These are phyloP conservation scores for Zoanthus gigantus DNA, from an alignment of 92 coral and sea anemone species.

Conservation along the genomic window DNA sequence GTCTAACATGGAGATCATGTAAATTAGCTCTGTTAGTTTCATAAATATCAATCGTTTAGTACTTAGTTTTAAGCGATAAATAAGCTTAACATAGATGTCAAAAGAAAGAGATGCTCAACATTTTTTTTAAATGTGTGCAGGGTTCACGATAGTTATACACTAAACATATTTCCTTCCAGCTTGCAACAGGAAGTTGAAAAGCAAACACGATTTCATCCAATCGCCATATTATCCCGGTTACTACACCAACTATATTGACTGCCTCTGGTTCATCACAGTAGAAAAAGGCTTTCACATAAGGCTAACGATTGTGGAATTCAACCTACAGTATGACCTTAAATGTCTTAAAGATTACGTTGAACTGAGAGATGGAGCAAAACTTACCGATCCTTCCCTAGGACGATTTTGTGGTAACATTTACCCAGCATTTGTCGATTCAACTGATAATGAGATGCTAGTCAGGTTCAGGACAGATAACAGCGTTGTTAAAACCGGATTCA, in stretches of 20 bases:
- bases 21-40: too few relatives aligned
- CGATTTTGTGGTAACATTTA: slow-evolving; percentile 74
- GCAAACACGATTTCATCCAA: slow-evolving; percentile 59
- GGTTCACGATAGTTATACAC: background rate
- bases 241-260: slow-evolving; percentile 63
- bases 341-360: slow-evolving; percentile 74
- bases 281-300: slow-evolving; percentile 65
- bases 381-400: slow-evolving; percentile 49
- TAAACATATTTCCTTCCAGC: slow-evolving; percentile 22
- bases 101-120: background rate
- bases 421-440: slow-evolving; percentile 65
- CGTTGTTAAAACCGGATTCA: slow-evolving; percentile 65
- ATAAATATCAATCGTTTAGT: too few relatives aligned
- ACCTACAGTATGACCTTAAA: slow-evolving; percentile 56
- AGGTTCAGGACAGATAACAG: slow-evolving; percentile 59
- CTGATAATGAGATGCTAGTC: slow-evolving; percentile 62
- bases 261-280: slow-evolving; percentile 71
- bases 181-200: slow-evolving; percentile 42
- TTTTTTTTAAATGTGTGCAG: background rate
- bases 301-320: slow-evolving; percentile 61
- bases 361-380: slow-evolving; percentile 65
- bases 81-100: background rate
- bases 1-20: too few relatives aligned
- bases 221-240: slow-evolving; percentile 86
- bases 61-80: too few relatives aligned